A percentile compares a stretch with the other conserved stretches of the same genome.
These are phyloP conservation scores for Engraulis encrasicolus DNA, from an alignment of 2,113 vertebrate genomes.

Conservation along the genomic window DNA sequence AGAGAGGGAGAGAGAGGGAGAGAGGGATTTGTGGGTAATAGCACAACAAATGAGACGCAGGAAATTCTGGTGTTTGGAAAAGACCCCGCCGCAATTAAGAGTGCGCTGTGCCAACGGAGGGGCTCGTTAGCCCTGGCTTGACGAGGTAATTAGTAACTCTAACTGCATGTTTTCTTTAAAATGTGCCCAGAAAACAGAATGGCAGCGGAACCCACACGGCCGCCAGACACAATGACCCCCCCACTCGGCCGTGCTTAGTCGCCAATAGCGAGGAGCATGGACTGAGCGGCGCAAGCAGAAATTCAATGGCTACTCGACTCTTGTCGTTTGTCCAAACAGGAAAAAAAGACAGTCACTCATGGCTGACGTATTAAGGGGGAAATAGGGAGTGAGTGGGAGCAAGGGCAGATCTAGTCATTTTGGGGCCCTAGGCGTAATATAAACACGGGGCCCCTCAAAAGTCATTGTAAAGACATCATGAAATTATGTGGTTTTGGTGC, in stretches of 20 bases:
- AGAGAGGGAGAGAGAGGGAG: background rate
- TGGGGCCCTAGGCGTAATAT: too few species aligned
- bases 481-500: too few species aligned
- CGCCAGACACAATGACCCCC: background rate
- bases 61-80: conserved; percentile 10
- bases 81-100: conserved; percentile 6
- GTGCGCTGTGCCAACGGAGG: background rate
- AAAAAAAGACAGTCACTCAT: background rate
- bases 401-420: too few species aligned
- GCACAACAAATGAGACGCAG: background rate
- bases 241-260: background rate
- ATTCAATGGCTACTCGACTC: background rate
- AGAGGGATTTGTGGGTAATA: background rate
- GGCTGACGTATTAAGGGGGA: background rate
- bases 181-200: conserved; percentile 8
- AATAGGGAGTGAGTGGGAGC: background rate
- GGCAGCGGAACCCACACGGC: background rate
- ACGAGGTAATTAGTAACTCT: conserved; percentile 14
- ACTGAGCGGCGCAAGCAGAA: background rate
- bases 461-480: too few species aligned
- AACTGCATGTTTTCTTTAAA: conserved; percentile 13
- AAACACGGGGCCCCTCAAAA: too few species aligned
- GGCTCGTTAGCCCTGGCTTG: background rate
- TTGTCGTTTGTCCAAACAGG: background rate
- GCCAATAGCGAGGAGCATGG: background rate